A percentile compares a stretch with the other conserved stretches of the same genome.
phyloP scores from a whole-genome alignment of 2,113 vertebrate species.

The Pungitius pungitius region DNA sequence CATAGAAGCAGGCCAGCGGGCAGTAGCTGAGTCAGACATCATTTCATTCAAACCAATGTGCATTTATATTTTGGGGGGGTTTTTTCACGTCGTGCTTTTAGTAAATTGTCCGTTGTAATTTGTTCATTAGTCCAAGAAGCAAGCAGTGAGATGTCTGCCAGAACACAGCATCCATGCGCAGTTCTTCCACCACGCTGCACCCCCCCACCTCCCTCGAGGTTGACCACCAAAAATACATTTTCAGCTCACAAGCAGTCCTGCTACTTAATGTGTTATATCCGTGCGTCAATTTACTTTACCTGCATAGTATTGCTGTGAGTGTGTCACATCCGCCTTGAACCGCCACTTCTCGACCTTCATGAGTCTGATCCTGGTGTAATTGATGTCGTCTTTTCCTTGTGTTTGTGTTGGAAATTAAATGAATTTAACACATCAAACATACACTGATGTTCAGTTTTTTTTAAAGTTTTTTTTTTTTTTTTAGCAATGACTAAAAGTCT shows the following conservation, averaged over 20 bases:
- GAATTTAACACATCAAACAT: not conserved
- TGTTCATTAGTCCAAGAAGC: not conserved
- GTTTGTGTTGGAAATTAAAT: not conserved
- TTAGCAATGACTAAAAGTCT: conserved; percentile 2
- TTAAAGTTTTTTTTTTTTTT: too few relatives aligned
- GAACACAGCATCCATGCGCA: conserved; percentile 17
- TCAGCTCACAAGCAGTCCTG: conserved; percentile 17
- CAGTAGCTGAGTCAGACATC: not conserved
- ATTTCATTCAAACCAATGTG: conserved; percentile 2
- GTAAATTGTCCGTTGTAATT: not conserved
- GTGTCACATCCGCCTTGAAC: not conserved
- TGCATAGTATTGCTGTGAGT: conserved; percentile 4
- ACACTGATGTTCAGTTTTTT: not conserved
- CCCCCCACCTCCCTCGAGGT: conserved; percentile 44
- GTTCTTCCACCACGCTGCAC: conserved; percentile 28
- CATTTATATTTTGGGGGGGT: not conserved
- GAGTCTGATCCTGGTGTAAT: not conserved
- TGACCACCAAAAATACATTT: conserved; percentile 50
- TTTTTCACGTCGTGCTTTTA: not conserved
- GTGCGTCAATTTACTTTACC: not conserved
- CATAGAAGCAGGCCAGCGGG: conserved; percentile 1
- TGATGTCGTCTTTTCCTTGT: not conserved
- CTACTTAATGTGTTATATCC: conserved; percentile 10
- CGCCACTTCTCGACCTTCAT: not conserved
- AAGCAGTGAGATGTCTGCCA: not conserved